Evolutionary conservation across 2,888 invertebrate species (phyloP).

Genomic region (Ditylenchus weischeri): DNA sequence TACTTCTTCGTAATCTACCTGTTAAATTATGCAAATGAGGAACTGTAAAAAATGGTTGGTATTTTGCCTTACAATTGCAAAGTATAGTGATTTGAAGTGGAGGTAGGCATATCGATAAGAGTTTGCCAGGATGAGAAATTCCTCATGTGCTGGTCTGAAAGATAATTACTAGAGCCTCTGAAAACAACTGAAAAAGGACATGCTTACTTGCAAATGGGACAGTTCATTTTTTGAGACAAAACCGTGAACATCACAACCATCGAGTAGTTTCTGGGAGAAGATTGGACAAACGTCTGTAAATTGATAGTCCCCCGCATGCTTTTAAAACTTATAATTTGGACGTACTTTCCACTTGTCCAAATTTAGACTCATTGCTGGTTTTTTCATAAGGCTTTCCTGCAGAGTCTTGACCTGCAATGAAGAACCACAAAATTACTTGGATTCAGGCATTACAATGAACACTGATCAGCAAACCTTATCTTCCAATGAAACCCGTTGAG

Average conservation of each 20-base stretch:
- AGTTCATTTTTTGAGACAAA: slow-evolving; percentile 84
- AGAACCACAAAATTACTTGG: too few species aligned
- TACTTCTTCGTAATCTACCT: background rate
- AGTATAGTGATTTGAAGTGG: slow-evolving; percentile 72
- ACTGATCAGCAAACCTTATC: slow-evolving; percentile 9
- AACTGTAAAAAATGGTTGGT: too few species aligned
- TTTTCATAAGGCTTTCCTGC: slow-evolving; percentile 80
- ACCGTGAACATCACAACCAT: slow-evolving; percentile 94
- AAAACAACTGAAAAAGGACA: background rate
- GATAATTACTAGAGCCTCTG: background rate
- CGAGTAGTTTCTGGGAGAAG: slow-evolving; percentile 89
- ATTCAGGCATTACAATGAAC: too few species aligned
- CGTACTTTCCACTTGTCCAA: slow-evolving; percentile 67
- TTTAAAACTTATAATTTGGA: too few species aligned
- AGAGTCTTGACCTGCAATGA: slow-evolving; percentile 66
- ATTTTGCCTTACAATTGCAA: slow-evolving; percentile 71
- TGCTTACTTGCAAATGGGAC: slow-evolving; percentile 78
- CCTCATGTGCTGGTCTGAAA: slow-evolving; percentile 83
- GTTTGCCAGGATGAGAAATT: slow-evolving; percentile 89
- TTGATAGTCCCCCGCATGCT: too few species aligned
- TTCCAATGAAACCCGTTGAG: slow-evolving; percentile 12
- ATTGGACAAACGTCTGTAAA: slow-evolving; percentile 66
- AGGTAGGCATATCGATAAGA: slow-evolving; percentile 88
- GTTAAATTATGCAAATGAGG: too few species aligned
- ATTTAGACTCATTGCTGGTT: slow-evolving; percentile 82